phyloP scores from a whole-genome alignment of 2,888 invertebrate species.

The Podotricha telesiphe region DNA sequence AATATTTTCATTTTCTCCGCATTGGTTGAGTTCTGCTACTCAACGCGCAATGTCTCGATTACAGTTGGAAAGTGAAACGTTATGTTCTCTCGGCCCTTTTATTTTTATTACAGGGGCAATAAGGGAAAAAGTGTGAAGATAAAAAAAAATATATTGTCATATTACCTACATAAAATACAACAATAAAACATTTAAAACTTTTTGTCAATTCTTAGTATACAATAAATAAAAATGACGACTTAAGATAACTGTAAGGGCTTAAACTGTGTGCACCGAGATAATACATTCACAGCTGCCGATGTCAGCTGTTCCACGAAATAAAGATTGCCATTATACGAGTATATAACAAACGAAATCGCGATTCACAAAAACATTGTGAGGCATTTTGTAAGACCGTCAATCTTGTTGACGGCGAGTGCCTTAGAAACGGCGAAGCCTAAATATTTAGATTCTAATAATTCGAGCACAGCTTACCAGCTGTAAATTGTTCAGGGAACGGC shows the following conservation, averaged over 20 bases:
- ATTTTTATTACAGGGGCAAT: too few relatives aligned
- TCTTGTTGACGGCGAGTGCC: constrained; percentile 26
- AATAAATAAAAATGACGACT: constrained; percentile 1
- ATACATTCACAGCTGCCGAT: constrained; percentile 61
- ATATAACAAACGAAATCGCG: constrained; percentile 59
- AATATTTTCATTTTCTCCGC: too few relatives aligned
- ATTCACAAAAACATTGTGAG: constrained; percentile 45
- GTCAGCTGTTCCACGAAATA: constrained; percentile 68
- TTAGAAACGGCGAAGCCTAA: constrained; percentile 48
- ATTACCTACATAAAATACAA: too few relatives aligned
- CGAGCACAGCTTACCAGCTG: constrained; percentile 60
- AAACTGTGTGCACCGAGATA: constrained; percentile 46
- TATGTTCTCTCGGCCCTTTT: too few relatives aligned
- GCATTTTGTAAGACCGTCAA: constrained; percentile 44
- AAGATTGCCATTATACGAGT: constrained; percentile 55
- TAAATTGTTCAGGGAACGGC: constrained; percentile 65
- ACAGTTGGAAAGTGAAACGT: too few relatives aligned
- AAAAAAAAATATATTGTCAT: too few relatives aligned
- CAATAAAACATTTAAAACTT: neutral
- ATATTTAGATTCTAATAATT: constrained; percentile 55
- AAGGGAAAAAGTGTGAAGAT: too few relatives aligned
- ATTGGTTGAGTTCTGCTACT: too few relatives aligned
- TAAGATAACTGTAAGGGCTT: neutral
- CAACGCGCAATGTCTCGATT: too few relatives aligned
- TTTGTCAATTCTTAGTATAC: neutral